These are phyloP conservation scores for Mizuhopecten yessoensis DNA, from an alignment of 1,140 invertebrate genomes.

Conservation along the genomic window DNA sequence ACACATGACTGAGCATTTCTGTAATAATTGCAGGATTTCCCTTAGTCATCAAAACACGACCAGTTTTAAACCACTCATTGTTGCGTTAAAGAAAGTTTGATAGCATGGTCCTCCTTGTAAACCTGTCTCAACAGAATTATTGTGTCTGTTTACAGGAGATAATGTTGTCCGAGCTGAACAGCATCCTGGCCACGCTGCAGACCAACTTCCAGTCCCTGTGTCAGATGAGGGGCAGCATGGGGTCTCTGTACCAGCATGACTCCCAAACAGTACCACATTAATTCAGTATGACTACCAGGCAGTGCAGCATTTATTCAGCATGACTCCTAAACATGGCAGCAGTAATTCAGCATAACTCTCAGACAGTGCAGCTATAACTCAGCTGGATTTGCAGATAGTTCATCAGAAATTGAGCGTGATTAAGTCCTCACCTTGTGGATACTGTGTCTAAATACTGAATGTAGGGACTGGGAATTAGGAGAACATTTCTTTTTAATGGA, in stretches of 20 bases:
- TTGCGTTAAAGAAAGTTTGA: no score
- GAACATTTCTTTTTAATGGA: no score
- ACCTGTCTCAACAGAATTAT: no score
- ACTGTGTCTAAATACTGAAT: no score
- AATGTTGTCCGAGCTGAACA: conserved; percentile 19
- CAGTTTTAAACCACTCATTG: no score
- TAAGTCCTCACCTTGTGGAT: no score
- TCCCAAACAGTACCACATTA: not conserved
- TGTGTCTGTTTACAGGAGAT: not conserved
- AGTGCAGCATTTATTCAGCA: not conserved
- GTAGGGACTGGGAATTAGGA: no score
- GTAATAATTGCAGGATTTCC: no score
- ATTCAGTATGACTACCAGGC: not conserved
- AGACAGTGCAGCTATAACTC: not conserved
- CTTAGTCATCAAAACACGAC: no score
- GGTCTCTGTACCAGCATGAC: not conserved
- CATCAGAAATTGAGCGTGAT: not conserved
- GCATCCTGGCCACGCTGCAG: not conserved
- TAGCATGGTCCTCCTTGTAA: no score
- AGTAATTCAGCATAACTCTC: not conserved
- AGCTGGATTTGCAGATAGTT: not conserved
- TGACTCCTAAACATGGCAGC: not conserved
- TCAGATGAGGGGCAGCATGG: conserved; percentile 36
- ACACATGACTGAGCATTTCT: no score
- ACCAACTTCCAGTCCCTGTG: not conserved